phyloP scores from a whole-genome alignment of 2,797 vertebrate species.

The Lithobates pipiens region DNA sequence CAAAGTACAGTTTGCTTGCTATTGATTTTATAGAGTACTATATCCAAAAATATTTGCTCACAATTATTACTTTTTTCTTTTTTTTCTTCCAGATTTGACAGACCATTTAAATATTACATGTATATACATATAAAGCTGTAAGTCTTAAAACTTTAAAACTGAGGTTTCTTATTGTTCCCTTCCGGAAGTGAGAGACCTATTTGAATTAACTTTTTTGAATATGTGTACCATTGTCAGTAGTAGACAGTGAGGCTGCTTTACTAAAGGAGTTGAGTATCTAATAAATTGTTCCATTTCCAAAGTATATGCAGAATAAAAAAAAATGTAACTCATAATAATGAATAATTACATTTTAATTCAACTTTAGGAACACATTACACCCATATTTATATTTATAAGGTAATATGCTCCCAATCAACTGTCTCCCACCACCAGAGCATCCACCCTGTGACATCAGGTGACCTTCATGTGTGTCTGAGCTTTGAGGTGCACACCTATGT shows the following conservation, averaged over 20 bases:
- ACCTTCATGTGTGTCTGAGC: too few species aligned
- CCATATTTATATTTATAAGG: too few species aligned
- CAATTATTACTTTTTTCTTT: conserved; percentile 8
- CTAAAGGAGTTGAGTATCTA: neutral
- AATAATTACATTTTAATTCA: too few species aligned
- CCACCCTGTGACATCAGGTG: too few species aligned
- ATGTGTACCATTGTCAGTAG: neutral
- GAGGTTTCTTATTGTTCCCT: too few species aligned
- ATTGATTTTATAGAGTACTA: neutral
- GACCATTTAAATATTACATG: neutral
- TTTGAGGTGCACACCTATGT: too few species aligned
- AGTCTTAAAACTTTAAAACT: neutral
- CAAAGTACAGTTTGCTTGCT: neutral
- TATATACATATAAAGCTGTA: neutral
- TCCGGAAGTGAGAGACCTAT: neutral
- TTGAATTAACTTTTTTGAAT: neutral
- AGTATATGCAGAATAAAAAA: neutral
- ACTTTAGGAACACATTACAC: too few species aligned
- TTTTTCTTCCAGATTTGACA: neutral
- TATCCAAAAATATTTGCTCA: neutral
- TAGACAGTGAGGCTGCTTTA: neutral
- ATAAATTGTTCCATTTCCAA: neutral
- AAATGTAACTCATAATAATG: too few species aligned
- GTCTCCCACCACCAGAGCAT: too few species aligned
- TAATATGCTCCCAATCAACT: too few species aligned